Evolutionary conservation across 2,888 invertebrate genomes (phyloP).

Genomic region (Synanthedon andrenaeformis): DNA sequence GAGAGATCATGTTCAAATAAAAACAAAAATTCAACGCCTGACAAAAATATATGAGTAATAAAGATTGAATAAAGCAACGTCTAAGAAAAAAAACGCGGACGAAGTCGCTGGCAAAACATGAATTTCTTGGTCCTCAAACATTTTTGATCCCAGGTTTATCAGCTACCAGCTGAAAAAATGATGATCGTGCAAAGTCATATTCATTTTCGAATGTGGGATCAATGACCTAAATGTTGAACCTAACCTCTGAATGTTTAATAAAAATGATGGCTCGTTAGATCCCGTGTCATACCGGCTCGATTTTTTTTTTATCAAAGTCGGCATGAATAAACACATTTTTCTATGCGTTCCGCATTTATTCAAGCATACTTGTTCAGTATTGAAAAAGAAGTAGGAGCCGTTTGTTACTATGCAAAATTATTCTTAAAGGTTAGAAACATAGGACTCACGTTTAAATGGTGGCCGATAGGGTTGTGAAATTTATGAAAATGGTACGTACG

Average conservation of each 20-base stretch:
- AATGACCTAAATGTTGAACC: constrained; percentile 26
- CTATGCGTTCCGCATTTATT: constrained; percentile 63
- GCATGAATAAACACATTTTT: constrained; percentile 69
- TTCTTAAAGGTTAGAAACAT: constrained; percentile 17
- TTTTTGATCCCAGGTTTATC: too few species aligned
- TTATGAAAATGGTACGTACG: constrained; percentile 53
- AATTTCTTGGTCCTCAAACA: too few species aligned
- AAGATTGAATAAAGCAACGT: too few species aligned
- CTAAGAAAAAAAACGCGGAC: too few species aligned
- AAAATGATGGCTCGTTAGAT: constrained; percentile 1
- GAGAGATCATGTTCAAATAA: too few species aligned
- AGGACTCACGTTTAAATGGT: constrained; percentile 40
- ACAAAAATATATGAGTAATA: too few species aligned
- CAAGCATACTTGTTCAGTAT: constrained; percentile 21
- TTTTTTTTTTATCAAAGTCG: constrained; percentile 62
- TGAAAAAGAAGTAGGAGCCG: constrained; percentile 15
- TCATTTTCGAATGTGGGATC: constrained; percentile 10
- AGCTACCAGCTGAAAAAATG: too few species aligned
- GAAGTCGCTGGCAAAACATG: too few species aligned
- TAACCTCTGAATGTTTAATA: constrained; percentile 9
- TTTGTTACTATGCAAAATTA: constrained; percentile 9
- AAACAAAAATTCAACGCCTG: too few species aligned
- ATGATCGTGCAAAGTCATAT: too few species aligned
- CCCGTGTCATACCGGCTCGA: constrained; percentile 47
- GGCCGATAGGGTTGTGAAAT: constrained; percentile 47